These are phyloP conservation scores for Calosoma granatense DNA, from an alignment of 1,140 invertebrate species.

Conservation along the genomic window DNA sequence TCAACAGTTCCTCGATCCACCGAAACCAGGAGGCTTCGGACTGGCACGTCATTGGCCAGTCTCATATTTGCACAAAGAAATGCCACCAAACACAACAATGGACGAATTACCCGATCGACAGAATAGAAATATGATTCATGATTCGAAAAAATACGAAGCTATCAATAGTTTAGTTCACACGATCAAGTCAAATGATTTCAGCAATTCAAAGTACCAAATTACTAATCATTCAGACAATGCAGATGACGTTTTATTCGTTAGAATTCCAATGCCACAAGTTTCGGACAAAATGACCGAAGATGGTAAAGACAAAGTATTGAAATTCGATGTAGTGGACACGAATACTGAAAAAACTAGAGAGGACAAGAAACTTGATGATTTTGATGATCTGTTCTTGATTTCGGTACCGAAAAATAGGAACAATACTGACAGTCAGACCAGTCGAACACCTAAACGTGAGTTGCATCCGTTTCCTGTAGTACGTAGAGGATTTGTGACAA, in stretches of 20 bases:
- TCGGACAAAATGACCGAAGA: background rate
- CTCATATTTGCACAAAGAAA: constrained; percentile 51
- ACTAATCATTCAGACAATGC: constrained; percentile 24
- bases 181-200: constrained; percentile 28
- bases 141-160: constrained; percentile 21
- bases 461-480: background rate
- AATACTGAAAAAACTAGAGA: background rate
- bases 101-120: constrained; percentile 14
- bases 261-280: constrained; percentile 26
- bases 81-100: constrained; percentile 38
- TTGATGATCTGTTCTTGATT: constrained; percentile 1
- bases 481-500: background rate
- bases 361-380: background rate
- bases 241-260: constrained; percentile 28
- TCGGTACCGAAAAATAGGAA: background rate
- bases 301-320: background rate
- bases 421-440: background rate
- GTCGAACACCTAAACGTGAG: background rate
- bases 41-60: constrained; percentile 51
- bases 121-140: constrained; percentile 13
- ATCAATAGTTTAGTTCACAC: constrained; percentile 30
- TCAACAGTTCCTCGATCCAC: constrained; percentile 31
- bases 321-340: background rate
- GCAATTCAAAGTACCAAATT: constrained; percentile 28
- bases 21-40: constrained; percentile 39